Evolutionary conservation across 1,140 invertebrate species (phyloP).

Genomic region (Caenorhabditis tropicalis): DNA sequence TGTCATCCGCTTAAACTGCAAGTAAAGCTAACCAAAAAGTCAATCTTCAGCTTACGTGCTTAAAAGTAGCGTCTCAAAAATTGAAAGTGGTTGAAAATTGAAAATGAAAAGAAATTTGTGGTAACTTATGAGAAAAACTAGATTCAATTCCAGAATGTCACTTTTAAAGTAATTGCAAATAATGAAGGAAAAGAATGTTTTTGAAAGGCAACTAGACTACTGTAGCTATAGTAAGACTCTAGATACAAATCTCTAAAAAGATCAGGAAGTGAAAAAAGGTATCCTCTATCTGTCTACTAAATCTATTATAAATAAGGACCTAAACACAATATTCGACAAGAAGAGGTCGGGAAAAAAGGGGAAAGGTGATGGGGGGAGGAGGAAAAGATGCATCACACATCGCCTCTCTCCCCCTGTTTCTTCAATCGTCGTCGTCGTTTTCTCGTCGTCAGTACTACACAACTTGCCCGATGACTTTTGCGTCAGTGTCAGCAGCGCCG

Average conservation of each 20-base stretch:
- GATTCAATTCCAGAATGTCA: too few relatives aligned
- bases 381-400: slow-evolving; percentile 40
- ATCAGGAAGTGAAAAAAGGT: neutral
- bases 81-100: neutral
- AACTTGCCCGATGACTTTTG: slow-evolving; percentile 31
- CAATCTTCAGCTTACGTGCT: neutral
- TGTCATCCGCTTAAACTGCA: too few relatives aligned
- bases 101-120: neutral
- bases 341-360: neutral
- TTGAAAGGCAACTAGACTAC: too few relatives aligned
- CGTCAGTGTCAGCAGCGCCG: neutral
- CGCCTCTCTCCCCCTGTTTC: neutral
- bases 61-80: neutral
- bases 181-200: too few relatives aligned
- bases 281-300: neutral
- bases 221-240: too few relatives aligned
- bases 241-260: too few relatives aligned
- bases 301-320: neutral
- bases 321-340: neutral
- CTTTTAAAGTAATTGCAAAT: too few relatives aligned
- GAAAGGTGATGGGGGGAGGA: neutral
- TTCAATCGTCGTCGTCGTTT: neutral
- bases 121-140: too few relatives aligned
- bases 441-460: slow-evolving; percentile 14
- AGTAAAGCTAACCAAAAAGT: too few relatives aligned